Percentiles rank a stretch among this genome's conserved stretches.
Evolutionary conservation across 2,797 vertebrate genomes (phyloP).

Genomic region (Garrulus glandarius): DNA sequence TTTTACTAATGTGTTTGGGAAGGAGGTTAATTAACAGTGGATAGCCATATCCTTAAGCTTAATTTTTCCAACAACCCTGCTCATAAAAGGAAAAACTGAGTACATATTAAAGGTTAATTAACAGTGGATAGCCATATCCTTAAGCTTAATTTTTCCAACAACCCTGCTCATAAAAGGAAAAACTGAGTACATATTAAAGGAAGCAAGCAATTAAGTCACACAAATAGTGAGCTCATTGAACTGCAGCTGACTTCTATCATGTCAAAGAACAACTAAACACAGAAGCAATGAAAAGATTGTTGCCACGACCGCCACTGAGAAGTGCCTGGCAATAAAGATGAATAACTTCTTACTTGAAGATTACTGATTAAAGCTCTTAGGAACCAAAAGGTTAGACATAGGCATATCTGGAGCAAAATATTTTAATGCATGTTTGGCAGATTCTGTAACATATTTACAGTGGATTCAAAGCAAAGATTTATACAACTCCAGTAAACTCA

Average conservation of each 20-base stretch:
- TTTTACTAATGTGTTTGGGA: slow-evolving; percentile 81
- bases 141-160: slow-evolving; percentile 81
- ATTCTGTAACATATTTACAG: slow-evolving; percentile 73
- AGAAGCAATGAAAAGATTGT: slow-evolving; percentile 81
- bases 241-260: slow-evolving; percentile 89
- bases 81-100: slow-evolving; percentile 87
- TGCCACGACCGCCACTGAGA: slow-evolving; percentile 88
- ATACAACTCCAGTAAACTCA: slow-evolving; percentile 68
- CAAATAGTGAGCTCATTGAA: slow-evolving; percentile 82
- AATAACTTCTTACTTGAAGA: slow-evolving; percentile 92
- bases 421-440: slow-evolving; percentile 75
- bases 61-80: slow-evolving; percentile 80
- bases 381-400: slow-evolving; percentile 77
- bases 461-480: slow-evolving; percentile 74
- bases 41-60: slow-evolving; percentile 78
- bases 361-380: slow-evolving; percentile 80
- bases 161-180: slow-evolving; percentile 86
- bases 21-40: slow-evolving; percentile 82
- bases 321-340: slow-evolving; percentile 89
- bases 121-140: slow-evolving; percentile 78
- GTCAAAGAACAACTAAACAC: slow-evolving; percentile 84
- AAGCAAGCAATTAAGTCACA: slow-evolving; percentile 90
- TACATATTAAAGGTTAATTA: slow-evolving; percentile 84
- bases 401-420: slow-evolving; percentile 77
- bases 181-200: slow-evolving; percentile 84